These are phyloP conservation scores for Ceyx erithaca DNA, from an alignment of 2,797 vertebrate genomes.

Conservation along the genomic window DNA sequence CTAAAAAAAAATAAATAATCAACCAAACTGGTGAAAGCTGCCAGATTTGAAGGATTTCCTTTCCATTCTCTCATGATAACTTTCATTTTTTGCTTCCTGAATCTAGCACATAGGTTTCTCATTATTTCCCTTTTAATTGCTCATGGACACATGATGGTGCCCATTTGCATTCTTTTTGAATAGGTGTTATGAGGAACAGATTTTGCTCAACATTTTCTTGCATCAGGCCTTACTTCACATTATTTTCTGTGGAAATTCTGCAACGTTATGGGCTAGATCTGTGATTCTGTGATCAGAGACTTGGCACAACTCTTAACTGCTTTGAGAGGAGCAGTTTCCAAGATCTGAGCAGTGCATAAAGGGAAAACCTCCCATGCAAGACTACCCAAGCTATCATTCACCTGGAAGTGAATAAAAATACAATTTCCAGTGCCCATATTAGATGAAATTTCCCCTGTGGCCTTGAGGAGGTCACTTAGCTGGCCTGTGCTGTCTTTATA, in stretches of 20 bases:
- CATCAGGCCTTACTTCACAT: not conserved
- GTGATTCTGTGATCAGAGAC: not conserved
- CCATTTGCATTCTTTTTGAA: not conserved
- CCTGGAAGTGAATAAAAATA: not conserved
- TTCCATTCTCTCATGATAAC: not conserved
- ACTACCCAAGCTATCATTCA: too few relatives aligned
- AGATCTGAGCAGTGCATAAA: not conserved
- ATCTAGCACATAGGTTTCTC: not conserved
- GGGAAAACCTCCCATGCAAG: too few relatives aligned
- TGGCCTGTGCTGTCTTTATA: not conserved
- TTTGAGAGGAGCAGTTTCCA: not conserved
- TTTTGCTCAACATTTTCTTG: not conserved
- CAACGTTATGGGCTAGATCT: not conserved
- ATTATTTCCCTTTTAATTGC: not conserved
- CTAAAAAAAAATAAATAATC: not conserved
- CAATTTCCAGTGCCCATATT: not conserved
- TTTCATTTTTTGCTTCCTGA: not conserved
- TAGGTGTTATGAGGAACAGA: not conserved
- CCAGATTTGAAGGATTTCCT: not conserved
- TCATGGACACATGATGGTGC: not conserved
- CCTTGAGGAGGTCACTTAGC: not conserved
- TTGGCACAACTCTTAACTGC: not conserved
- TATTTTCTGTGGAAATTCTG: not conserved
- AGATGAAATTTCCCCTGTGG: not conserved
- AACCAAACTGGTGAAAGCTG: not conserved